Conservation (phyloP, 2,888 invertebrate genomes). For the Sesia apiformis region DNA sequence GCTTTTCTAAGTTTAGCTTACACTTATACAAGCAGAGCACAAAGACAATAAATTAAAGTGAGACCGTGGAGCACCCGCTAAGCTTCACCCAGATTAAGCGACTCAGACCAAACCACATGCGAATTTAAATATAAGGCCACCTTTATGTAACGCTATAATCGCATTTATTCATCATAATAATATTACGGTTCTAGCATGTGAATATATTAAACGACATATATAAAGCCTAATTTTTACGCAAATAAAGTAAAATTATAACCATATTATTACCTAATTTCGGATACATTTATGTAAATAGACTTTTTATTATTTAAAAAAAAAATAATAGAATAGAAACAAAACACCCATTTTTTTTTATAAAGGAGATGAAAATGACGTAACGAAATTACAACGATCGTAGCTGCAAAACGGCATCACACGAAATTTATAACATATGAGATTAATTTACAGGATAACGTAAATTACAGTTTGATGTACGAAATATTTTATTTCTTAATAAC, state of each 20-base stretch:
- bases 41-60: slow-evolving; percentile 55
- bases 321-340: too few species aligned
- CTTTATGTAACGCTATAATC: slow-evolving; percentile 23
- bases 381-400: not conserved
- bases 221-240: too few species aligned
- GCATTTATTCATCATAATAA: not conserved
- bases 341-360: not conserved
- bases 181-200: not conserved
- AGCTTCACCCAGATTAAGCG: slow-evolving; percentile 43
- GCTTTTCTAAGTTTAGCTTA: slow-evolving; percentile 34
- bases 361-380: not conserved
- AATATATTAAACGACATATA: too few species aligned
- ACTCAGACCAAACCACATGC: slow-evolving; percentile 38
- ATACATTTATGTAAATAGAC: too few species aligned
- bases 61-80: slow-evolving; percentile 35
- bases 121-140: slow-evolving; percentile 33
- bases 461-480: slow-evolving; percentile 5
- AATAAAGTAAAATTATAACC: too few species aligned
- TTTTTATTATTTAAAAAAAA: too few species aligned
- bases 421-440: slow-evolving; percentile 5
- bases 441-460: slow-evolving; percentile 2
- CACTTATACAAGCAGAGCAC: slow-evolving; percentile 37
- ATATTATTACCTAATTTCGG: too few species aligned
- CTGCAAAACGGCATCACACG: not conserved
- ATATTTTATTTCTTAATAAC: not conserved